These are phyloP conservation scores for Tenebrosternarchus preto DNA, from an alignment of 2,113 vertebrate genomes.

Conservation along the genomic window DNA sequence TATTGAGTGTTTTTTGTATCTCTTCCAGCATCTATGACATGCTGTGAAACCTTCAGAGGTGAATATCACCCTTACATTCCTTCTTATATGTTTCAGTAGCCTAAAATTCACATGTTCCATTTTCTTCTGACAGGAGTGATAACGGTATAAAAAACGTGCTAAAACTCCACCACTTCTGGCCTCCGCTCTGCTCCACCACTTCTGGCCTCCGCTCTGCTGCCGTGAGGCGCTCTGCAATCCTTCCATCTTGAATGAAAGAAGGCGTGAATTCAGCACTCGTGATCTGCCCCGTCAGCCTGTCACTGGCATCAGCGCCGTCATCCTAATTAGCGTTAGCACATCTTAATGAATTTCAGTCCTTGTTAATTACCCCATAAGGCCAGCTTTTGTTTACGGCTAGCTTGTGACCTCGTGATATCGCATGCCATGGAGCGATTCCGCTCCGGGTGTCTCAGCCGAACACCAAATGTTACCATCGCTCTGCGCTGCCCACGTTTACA, in stretches of 20 bases:
- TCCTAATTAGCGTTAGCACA: conserved; percentile 48
- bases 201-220: background rate
- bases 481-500: conserved; percentile 31
- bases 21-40: conserved; percentile 32
- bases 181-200: background rate
- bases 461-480: conserved; percentile 44
- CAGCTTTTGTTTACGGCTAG: conserved; percentile 50
- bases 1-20: conserved; percentile 14
- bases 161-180: conserved; percentile 23
- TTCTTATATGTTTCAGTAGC: conserved; percentile 28
- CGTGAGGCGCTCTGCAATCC: conserved; percentile 23
- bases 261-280: conserved; percentile 25
- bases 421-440: conserved; percentile 47
- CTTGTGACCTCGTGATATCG: conserved; percentile 26
- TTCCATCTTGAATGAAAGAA: conserved; percentile 28
- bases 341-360: conserved; percentile 43
- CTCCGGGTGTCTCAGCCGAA: conserved; percentile 36
- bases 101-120: conserved; percentile 26
- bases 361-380: conserved; percentile 46
- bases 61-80: background rate
- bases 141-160: conserved; percentile 25
- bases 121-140: conserved; percentile 25
- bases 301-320: conserved; percentile 28
- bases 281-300: conserved; percentile 37
- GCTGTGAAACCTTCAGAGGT: conserved; percentile 22